Conservation (phyloP, 1,140 invertebrate genomes). For the Antheraea mylitta region DNA sequence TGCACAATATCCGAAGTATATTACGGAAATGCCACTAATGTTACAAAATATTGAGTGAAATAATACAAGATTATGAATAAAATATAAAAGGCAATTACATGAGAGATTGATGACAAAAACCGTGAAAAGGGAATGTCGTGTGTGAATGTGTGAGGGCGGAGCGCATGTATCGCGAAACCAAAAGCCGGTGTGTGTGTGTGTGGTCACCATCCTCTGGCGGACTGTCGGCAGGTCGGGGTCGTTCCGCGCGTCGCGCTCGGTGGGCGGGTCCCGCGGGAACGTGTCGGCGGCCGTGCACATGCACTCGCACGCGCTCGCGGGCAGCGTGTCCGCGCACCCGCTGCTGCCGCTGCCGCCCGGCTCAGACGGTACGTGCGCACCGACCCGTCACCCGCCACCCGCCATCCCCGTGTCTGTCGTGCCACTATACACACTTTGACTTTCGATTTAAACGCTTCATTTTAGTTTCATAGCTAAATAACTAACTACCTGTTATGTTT, state of each 20-base stretch:
- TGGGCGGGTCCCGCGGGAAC: conserved; percentile 74
- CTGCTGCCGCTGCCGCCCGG: conserved; percentile 86
- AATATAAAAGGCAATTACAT: too few species aligned
- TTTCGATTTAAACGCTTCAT: too few species aligned
- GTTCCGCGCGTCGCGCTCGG: conserved; percentile 85
- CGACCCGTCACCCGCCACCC: neutral
- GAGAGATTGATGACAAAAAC: neutral
- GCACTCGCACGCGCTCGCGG: conserved; percentile 33
- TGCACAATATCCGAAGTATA: too few species aligned
- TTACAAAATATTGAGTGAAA: too few species aligned
- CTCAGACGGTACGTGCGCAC: conserved; percentile 72
- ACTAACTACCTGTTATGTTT: too few species aligned
- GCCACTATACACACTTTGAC: neutral
- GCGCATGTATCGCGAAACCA: conserved; percentile 26
- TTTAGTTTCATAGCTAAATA: too few species aligned
- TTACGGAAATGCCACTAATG: too few species aligned
- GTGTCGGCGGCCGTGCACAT: conserved; percentile 66
- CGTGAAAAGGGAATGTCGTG: too few species aligned
- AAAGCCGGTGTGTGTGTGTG: conserved; percentile 39
- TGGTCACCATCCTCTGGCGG: conserved; percentile 82
- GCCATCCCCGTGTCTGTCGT: too few species aligned
- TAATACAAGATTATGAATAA: too few species aligned
- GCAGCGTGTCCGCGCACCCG: too few species aligned
- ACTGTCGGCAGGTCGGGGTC: conserved; percentile 91
- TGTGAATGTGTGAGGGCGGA: neutral